Conservation (phyloP, 2,888 invertebrate species). For the Drosophila pullipes region DNA sequence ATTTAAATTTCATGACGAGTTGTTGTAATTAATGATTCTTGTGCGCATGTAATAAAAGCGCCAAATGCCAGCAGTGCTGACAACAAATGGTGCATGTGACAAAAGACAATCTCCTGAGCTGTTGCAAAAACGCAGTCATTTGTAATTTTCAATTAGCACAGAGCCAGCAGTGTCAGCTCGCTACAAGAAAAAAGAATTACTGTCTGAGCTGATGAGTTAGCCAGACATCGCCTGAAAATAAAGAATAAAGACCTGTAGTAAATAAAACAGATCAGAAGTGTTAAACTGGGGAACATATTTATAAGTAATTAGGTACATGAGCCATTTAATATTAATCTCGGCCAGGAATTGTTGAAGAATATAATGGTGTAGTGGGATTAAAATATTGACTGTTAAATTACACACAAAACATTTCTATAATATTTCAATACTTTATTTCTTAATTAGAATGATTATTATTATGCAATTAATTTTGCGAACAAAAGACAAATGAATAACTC, state of each 20-base stretch:
- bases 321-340: neutral
- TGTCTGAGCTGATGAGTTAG: neutral
- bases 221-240: neutral
- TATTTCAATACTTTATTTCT: neutral
- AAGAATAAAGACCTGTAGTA: neutral
- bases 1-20: conserved; percentile 77
- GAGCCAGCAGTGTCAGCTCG: conserved; percentile 2
- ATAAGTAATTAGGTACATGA: neutral
- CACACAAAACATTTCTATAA: too few species aligned
- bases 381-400: neutral
- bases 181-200: conserved; percentile 9
- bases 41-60: conserved; percentile 71
- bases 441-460: neutral
- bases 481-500: conserved; percentile 26
- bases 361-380: neutral
- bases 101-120: conserved; percentile 24
- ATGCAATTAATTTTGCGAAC: neutral
- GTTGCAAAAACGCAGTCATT: conserved; percentile 43
- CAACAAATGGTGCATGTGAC: conserved; percentile 21
- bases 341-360: neutral
- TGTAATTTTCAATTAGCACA: conserved; percentile 48
- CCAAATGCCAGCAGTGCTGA: conserved; percentile 34
- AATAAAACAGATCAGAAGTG: neutral
- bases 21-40: conserved; percentile 81
- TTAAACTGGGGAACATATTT: neutral